Evolutionary conservation across 2,797 vertebrate species (phyloP).

Genomic region (Streptopelia turtur): DNA sequence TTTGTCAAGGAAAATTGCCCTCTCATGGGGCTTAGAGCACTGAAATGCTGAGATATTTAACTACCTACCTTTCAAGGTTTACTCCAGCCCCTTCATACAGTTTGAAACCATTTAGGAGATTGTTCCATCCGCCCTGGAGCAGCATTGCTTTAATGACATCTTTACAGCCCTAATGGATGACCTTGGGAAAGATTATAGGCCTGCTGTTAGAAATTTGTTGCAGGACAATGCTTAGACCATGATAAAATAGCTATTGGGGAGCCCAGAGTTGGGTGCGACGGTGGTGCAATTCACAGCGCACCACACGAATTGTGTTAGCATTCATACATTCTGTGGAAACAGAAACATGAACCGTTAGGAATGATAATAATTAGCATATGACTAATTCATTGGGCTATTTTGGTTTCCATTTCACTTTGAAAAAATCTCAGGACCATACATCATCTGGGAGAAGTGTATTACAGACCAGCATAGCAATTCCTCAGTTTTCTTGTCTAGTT

Average conservation of each 20-base stretch:
- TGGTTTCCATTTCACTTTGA: background rate
- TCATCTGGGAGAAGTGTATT: background rate
- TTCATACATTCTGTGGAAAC: background rate
- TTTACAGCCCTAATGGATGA: background rate
- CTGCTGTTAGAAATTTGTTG: background rate
- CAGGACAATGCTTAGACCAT: background rate
- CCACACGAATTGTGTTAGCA: background rate
- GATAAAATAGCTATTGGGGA: background rate
- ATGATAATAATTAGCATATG: background rate
- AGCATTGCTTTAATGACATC: background rate
- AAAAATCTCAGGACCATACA: background rate
- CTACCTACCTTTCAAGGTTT: background rate
- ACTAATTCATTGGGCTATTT: background rate
- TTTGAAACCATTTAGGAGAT: background rate
- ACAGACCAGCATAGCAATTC: background rate
- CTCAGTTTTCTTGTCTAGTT: background rate
- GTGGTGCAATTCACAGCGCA: background rate
- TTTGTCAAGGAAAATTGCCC: slow-evolving; percentile 3
- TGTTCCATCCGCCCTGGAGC: background rate
- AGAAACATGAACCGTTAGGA: background rate
- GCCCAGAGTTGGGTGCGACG: background rate
- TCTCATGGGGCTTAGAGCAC: background rate
- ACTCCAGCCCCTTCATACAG: background rate
- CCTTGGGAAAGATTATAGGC: background rate
- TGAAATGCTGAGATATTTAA: background rate